Evolutionary conservation across 64 coral and sea anemone species (phyloP), one percentile per base, ranked within the genome.

Genomic region (Actinia tenebrosa): DNA sequence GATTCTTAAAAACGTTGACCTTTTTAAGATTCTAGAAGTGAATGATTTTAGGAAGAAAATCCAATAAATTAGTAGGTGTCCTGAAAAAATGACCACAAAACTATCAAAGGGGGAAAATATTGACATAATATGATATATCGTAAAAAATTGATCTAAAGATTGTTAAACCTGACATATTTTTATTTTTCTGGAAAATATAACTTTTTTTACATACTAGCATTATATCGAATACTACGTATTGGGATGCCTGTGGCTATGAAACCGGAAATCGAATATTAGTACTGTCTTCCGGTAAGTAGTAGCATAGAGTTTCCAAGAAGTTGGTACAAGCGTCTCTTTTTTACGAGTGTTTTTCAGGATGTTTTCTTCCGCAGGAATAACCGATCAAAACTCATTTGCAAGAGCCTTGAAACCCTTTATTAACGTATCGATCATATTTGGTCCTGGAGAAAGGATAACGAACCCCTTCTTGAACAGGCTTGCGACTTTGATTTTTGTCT

Each of bases 341-440:
- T 16, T 42, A 10, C 3, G 13, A 75, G n/a, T 42, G 14, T 16
- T 14, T 42, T 10, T 14, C 5, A 85, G 46, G 60, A 85, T 85
- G 83, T 50, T 92, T 62, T 95, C 94, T 44, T 91, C 86, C 58
- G 94, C 94, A n/a, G 91, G 89, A 47, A 80, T 96, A 61, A 62
- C 86, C 18, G 88, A 86, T 17, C 68, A 63, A 46, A 88, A 88
- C 64, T 88, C 91, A 22, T 96, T 93, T 86, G 71, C 94, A 53
- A 77, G 87, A 53, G 89, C 86, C 18, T 69, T 98, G 45, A 80
- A 58, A 20, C 89, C 89, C 10, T 43, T 94, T 18, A 87, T 94
- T 62, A 42, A 58, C 23, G 56, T 86, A 44, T 89, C 95, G 0
- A 78, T 91, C 59, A 60, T 98, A 3, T 98, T 94, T 84, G 92